These are phyloP conservation scores for Phrynosoma platyrhinos DNA, from an alignment of 2,113 vertebrate species.

Conservation along the genomic window DNA sequence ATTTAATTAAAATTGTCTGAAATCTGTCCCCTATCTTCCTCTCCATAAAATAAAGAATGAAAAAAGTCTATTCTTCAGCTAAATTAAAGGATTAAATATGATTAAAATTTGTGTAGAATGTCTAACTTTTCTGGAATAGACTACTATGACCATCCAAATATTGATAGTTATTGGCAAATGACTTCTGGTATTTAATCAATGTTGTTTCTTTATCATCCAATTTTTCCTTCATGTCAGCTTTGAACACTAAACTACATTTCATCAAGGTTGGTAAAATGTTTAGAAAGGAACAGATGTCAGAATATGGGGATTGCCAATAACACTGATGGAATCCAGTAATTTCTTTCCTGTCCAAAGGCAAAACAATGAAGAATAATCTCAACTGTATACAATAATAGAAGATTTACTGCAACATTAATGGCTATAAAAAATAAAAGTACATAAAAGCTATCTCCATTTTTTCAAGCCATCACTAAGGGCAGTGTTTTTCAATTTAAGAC, in stretches of 20 bases:
- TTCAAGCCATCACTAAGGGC: conserved; percentile 67
- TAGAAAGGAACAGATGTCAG: conserved; percentile 97
- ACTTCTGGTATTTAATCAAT: conserved; percentile 77
- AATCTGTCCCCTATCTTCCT: conserved; percentile 59
- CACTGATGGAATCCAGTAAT: conserved; percentile 92
- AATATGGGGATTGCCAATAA: conserved; percentile 89
- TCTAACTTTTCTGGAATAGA: conserved; percentile 72
- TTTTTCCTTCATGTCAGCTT: conserved; percentile 75
- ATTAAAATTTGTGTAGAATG: conserved; percentile 74
- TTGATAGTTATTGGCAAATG: conserved; percentile 73
- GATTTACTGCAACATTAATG: conserved; percentile 76
- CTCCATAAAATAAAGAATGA: conserved; percentile 63
- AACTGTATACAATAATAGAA: conserved; percentile 74
- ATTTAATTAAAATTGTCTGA: conserved; percentile 72
- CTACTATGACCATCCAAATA: conserved; percentile 73
- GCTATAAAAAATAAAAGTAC: conserved; percentile 75
- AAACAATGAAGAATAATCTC: conserved; percentile 85
- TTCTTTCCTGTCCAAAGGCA: conserved; percentile 90
- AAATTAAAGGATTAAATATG: conserved; percentile 76
- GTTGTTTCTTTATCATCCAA: conserved; percentile 78
- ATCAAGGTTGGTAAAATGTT: conserved; percentile 94
- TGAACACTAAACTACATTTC: conserved; percentile 82
- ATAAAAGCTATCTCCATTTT: conserved; percentile 73
- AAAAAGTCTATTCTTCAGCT: conserved; percentile 70
- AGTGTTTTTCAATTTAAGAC: conserved; percentile 74